phyloP scores from a whole-genome alignment of 2,113 vertebrate species.

The Petromus typicus region DNA sequence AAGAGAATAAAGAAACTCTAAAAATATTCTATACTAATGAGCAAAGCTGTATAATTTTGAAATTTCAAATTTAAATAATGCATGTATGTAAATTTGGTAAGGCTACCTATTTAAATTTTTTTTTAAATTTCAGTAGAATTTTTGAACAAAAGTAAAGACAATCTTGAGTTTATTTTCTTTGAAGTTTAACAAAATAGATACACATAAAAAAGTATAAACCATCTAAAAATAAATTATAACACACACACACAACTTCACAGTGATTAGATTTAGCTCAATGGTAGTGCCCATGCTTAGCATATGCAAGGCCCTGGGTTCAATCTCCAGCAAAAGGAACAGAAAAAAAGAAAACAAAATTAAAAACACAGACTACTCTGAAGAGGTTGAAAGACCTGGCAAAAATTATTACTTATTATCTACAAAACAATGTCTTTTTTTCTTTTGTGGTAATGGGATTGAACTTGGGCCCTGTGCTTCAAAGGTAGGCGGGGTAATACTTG shows the following conservation, averaged over 20 bases:
- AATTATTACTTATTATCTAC: not conserved
- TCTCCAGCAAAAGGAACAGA: not conserved
- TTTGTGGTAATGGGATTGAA: too few relatives aligned
- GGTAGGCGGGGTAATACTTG: too few relatives aligned
- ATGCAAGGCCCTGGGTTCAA: not conserved
- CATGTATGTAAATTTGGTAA: not conserved
- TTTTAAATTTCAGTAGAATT: conserved; percentile 50
- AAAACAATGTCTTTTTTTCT: not conserved
- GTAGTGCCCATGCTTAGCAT: not conserved
- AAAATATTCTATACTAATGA: conserved; percentile 7
- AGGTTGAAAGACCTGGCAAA: not conserved
- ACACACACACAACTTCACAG: not conserved
- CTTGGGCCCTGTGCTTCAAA: too few relatives aligned
- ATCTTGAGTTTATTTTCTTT: not conserved
- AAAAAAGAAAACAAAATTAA: not conserved
- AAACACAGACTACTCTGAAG: not conserved
- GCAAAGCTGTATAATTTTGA: not conserved
- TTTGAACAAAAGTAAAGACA: not conserved
- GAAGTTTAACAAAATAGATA: conserved; percentile 20
- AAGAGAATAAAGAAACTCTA: not conserved
- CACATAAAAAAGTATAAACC: not conserved
- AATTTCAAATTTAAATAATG: not conserved
- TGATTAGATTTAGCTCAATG: not conserved
- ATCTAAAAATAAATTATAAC: not conserved
- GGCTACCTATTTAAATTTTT: conserved; percentile 19